Base-by-base conservation (phyloP, 2,888 invertebrate species). In the Iselma pallidipennis region DNA sequence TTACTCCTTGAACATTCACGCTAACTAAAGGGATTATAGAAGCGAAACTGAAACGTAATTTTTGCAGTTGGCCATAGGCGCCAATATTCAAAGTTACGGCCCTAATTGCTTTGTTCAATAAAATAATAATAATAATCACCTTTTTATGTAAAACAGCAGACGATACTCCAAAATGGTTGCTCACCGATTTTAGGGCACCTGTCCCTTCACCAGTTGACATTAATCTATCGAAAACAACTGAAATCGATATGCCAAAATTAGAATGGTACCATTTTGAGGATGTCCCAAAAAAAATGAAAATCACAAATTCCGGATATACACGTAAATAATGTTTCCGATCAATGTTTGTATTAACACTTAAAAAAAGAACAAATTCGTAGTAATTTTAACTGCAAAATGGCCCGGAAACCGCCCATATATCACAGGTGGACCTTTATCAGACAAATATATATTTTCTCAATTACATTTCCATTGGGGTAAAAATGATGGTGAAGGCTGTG, bases 391-490 rank as follows among this genome's bases (percentile, higher is more conserved):
- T 53, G 85, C 85, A 1, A 87, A 87, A 79, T 90, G 89, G 89
- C 81, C 78, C 45, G 79, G 84, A 4, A 86, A 87, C 63, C 76
- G 86, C 2, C 89, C 89, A 0, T 87, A 84, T 71, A 67, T 90
- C 45, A 80, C 82, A 56, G 85, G 85, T 0, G 89, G 89, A 0
- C 87, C 88, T 0, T 82, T 90, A 48, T 59, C 80, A 4, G 85
- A 85, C 7, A 87, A 86, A 61, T 89, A 89, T 67, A 80, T 87
- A 0, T 83, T 90, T 54, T 87, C 88, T 0, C 89, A 90, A 76
- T 79, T 89, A 33, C 89, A 90, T 76, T 88, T 90, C 72, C 89
- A 90, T 73, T 90, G 90, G 90, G 89, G 89, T 0, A 71, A 79
- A 0, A 81, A 84, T 62, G 83, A 87, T 75, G 83, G 84, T 80